Evolutionary conservation across 1,140 invertebrate genomes (phyloP).

Genomic region (Tribolium madens): DNA sequence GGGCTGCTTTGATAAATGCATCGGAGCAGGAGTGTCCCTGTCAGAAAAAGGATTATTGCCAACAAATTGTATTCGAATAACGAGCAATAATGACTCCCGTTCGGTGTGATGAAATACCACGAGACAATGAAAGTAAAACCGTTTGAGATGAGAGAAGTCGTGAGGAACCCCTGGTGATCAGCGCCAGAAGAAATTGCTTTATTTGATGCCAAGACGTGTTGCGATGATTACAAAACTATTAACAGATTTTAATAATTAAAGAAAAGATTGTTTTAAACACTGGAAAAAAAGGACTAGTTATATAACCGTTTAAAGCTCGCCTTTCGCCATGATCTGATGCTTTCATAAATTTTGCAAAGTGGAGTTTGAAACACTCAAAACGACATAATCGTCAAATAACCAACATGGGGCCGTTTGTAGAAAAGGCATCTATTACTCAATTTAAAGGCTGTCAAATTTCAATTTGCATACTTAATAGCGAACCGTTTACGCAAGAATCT

Average conservation of each 20-base stretch:
- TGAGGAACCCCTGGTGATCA: conserved; percentile 8
- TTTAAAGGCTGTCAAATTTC: conserved; percentile 8
- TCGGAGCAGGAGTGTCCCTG: conserved; percentile 14
- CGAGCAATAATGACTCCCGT: conserved; percentile 29
- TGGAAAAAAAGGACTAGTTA: too few species aligned
- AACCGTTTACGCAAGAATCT: conserved; percentile 16
- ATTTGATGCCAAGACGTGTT: background rate
- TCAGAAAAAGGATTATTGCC: conserved; percentile 15
- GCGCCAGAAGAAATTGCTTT: conserved; percentile 10
- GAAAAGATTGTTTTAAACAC: too few species aligned
- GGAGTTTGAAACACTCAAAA: background rate
- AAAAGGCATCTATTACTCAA: conserved; percentile 13
- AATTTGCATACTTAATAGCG: conserved; percentile 13
- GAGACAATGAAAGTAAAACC: conserved; percentile 33
- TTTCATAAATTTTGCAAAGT: background rate
- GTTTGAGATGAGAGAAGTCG: conserved; percentile 3
- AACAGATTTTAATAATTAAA: conserved; percentile 4
- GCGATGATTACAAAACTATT: conserved; percentile 27
- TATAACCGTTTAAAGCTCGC: background rate
- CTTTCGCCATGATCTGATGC: background rate
- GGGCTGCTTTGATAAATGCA: conserved; percentile 12
- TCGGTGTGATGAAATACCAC: conserved; percentile 24
- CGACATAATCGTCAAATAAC: background rate
- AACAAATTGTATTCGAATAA: conserved; percentile 37
- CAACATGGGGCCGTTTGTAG: conserved; percentile 6